A percentile compares a stretch with the other conserved stretches of the same genome.
phyloP scores from a whole-genome alignment of 2,797 vertebrate genomes.

The Vultur gryphus region DNA sequence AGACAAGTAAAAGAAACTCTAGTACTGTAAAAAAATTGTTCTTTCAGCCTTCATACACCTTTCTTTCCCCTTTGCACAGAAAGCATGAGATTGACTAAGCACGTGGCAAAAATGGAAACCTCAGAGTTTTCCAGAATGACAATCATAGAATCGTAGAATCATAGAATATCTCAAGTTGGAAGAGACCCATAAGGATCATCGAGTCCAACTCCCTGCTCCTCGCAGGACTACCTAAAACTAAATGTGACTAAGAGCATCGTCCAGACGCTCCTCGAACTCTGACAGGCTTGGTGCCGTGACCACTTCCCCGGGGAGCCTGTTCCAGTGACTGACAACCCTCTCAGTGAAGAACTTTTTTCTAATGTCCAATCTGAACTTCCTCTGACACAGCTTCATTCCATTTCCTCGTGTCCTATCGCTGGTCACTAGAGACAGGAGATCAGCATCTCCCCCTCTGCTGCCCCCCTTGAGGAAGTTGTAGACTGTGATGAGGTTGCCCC shows the following conservation, averaged over 20 bases:
- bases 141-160: background rate
- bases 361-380: background rate
- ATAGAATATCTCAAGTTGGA: background rate
- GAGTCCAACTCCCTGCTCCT: background rate
- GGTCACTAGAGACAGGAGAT: background rate
- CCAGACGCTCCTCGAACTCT: background rate
- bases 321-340: background rate
- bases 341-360: background rate
- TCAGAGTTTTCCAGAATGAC: background rate
- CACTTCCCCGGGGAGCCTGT: background rate
- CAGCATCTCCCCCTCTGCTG: fast-evolving
- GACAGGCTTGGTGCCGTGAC: background rate
- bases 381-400: background rate
- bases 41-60: background rate
- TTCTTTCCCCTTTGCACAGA: background rate
- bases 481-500: background rate
- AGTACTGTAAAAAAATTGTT: background rate
- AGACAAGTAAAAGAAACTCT: slow-evolving; percentile 27
- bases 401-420: background rate
- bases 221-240: background rate
- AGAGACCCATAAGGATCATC: background rate
- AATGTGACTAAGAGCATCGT: background rate
- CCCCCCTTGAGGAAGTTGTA: background rate
- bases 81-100: background rate
- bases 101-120: background rate